These are phyloP conservation scores for Cladopsammia gracilis DNA, from an alignment of 64 coral and sea anemone species.

Conservation along the genomic window DNA sequence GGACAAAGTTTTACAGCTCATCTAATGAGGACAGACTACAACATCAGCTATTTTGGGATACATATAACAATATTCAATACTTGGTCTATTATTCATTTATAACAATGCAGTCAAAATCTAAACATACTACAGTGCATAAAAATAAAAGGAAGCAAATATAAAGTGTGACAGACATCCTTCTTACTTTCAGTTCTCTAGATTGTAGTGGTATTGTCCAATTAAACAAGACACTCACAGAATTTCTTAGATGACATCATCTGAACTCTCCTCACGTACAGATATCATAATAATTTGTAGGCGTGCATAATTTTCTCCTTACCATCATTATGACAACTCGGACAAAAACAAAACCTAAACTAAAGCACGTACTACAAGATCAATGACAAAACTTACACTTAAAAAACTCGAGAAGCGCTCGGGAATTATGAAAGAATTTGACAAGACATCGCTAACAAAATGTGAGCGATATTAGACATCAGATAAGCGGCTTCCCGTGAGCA, in stretches of 20 bases:
- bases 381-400: neutral
- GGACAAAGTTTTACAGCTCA: neutral
- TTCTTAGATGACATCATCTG: slow-evolving; percentile 31
- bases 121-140: neutral
- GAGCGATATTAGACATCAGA: slow-evolving; percentile 3
- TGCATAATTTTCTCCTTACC: neutral
- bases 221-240: neutral
- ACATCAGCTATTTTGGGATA: neutral
- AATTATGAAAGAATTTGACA: neutral
- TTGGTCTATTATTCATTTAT: neutral
- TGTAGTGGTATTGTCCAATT: neutral
- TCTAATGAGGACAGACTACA: neutral
- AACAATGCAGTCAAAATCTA: neutral
- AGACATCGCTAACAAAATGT: neutral
- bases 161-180: neutral
- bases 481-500: neutral
- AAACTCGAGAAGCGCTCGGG: neutral
- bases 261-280: slow-evolving; percentile 1
- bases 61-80: neutral
- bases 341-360: slow-evolving; percentile 12
- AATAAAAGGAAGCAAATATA: neutral
- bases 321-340: neutral
- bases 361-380: neutral
- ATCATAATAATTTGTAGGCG: neutral
- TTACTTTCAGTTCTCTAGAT: neutral